Conservation (phyloP, 2,888 invertebrate genomes). For the Drosophila maculinotata region DNA sequence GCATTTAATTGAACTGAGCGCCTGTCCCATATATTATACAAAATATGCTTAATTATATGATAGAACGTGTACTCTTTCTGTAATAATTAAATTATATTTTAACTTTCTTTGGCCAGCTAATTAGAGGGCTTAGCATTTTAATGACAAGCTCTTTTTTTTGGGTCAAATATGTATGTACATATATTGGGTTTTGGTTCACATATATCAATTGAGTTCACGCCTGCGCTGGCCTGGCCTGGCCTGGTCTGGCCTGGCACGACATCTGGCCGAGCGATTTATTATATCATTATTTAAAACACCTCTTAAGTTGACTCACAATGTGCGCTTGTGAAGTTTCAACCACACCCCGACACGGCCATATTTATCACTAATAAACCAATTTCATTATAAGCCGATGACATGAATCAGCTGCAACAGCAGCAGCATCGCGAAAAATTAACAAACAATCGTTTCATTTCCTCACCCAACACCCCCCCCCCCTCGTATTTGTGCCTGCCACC, state of each 20-base stretch:
- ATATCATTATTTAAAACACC: slow-evolving; percentile 44
- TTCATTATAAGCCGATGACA: slow-evolving; percentile 70
- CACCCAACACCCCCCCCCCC: too few species aligned
- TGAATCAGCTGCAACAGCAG: slow-evolving; percentile 61
- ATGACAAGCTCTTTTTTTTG: slow-evolving; percentile 27
- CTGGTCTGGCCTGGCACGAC: slow-evolving; percentile 14
- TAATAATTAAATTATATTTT: slow-evolving; percentile 34
- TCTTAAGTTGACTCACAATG: slow-evolving; percentile 48
- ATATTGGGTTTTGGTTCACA: too few species aligned
- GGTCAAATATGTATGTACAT: slow-evolving; percentile 33
- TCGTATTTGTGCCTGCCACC: too few species aligned
- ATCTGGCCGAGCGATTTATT: slow-evolving; percentile 28
- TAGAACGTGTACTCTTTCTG: slow-evolving; percentile 11
- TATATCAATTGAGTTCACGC: slow-evolving; percentile 24
- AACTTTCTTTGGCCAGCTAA: slow-evolving; percentile 36
- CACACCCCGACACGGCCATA: slow-evolving; percentile 62
- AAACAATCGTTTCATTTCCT: slow-evolving; percentile 51
- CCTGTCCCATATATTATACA: slow-evolving; percentile 51
- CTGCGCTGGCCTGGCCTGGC: too few species aligned
- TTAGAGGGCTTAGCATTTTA: slow-evolving; percentile 34
- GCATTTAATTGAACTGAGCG: slow-evolving; percentile 71
- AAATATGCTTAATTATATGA: slow-evolving; percentile 42
- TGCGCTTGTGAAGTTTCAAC: slow-evolving; percentile 13
- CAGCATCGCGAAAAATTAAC: slow-evolving; percentile 51
- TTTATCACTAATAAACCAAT: slow-evolving; percentile 76